These are phyloP conservation scores for Ophioderma brevispina DNA, from an alignment of 35 echinoderm and acorn worm species.

Conservation along the genomic window DNA sequence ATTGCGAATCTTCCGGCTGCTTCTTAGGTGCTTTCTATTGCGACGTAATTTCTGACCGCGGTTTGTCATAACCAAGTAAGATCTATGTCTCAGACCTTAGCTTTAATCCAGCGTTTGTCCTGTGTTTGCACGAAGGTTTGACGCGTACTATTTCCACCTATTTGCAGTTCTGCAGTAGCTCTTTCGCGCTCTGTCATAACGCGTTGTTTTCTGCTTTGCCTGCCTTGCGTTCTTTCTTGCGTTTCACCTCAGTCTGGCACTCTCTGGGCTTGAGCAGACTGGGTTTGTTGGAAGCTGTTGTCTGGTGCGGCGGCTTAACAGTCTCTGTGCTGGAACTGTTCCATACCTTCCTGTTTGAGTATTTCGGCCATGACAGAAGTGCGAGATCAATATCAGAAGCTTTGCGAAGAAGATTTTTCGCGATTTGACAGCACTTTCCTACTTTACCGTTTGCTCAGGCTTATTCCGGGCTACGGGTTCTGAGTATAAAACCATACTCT, in stretches of 20 bases:
- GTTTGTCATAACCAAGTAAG: constrained; percentile 1
- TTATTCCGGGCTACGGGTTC: constrained; percentile 45
- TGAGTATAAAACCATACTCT: constrained; percentile 52
- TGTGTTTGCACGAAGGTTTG: background rate
- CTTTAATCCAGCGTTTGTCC: constrained; percentile 46
- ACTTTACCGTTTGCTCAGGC: constrained; percentile 75
- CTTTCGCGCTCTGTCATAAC: constrained; percentile 18
- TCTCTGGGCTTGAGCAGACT: constrained; percentile 43
- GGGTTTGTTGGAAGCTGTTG: constrained; percentile 45
- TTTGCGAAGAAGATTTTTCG: constrained; percentile 29
- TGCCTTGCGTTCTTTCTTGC: background rate
- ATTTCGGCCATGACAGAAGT: constrained; percentile 58
- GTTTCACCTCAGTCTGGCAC: background rate
- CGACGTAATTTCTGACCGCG: background rate
- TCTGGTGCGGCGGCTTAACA: constrained; percentile 46
- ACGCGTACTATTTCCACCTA: constrained; percentile 16
- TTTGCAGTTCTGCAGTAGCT: background rate
- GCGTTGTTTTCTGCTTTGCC: constrained; percentile 29
- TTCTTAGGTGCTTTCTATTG: constrained; percentile 32
- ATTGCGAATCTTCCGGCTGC: background rate
- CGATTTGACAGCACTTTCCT: constrained; percentile 23
- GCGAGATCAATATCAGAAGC: constrained; percentile 42
- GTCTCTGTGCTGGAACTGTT: constrained; percentile 57
- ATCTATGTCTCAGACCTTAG: constrained; percentile 37
- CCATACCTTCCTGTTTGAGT: constrained; percentile 43